Evolutionary conservation across 2,113 vertebrate genomes (phyloP).

Genomic region (Psettodes erumei): DNA sequence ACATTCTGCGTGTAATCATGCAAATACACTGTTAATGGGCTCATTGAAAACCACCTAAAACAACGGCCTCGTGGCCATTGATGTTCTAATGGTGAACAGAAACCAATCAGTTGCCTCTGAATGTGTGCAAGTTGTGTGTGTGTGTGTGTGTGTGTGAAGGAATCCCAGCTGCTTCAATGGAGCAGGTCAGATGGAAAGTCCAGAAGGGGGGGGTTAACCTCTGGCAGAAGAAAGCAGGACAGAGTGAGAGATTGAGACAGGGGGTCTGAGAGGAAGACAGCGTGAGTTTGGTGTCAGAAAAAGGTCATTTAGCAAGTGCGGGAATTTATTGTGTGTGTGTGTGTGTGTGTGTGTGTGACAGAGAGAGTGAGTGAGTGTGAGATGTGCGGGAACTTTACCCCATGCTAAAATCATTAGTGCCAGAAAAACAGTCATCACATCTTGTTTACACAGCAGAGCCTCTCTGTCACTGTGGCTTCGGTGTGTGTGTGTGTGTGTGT

Average conservation of each 20-base stretch:
- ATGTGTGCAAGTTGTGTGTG: constrained; percentile 5
- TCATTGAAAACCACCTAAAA: constrained; percentile 14
- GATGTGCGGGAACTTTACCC: constrained; percentile 52
- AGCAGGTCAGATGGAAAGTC: constrained; percentile 69
- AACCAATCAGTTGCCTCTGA: too few species aligned
- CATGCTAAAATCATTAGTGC: constrained; percentile 67
- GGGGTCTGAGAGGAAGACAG: neutral
- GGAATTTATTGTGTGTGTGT: constrained; percentile 29
- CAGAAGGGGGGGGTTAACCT: constrained; percentile 33
- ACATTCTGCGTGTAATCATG: constrained; percentile 4
- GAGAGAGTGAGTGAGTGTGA: neutral
- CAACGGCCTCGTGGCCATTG: constrained; percentile 5
- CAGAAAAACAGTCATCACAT: constrained; percentile 32
- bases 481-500: constrained; percentile 33
- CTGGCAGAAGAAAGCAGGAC: constrained; percentile 17
- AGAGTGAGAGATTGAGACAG: constrained; percentile 10
- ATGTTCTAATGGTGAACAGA: constrained; percentile 4
- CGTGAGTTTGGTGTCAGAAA: constrained; percentile 27
- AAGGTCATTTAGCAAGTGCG: constrained; percentile 34
- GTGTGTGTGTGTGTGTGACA: constrained; percentile 18
- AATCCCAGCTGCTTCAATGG: constrained; percentile 63
- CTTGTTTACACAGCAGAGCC: constrained; percentile 70
- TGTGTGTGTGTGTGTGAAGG: constrained; percentile 45
- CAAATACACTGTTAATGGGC: constrained; percentile 1
- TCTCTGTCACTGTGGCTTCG: constrained; percentile 33